phyloP scores from a whole-genome alignment of 2,888 invertebrate genomes.

The Ashinkailepas kermadecensis region DNA sequence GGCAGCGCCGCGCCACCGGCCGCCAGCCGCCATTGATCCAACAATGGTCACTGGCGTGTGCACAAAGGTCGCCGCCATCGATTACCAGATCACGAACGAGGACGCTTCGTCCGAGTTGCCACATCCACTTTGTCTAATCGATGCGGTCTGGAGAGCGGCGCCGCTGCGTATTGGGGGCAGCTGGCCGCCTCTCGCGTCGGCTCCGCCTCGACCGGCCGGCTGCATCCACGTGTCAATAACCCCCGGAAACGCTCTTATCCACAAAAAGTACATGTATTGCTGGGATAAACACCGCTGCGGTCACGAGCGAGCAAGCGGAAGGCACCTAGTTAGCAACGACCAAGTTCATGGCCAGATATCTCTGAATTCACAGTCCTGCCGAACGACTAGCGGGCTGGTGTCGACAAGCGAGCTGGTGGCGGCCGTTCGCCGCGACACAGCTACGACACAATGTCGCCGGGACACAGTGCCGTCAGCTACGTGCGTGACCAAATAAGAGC shows the following conservation, averaged over 20 bases:
- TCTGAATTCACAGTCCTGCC: no score
- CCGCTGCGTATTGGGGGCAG: no score
- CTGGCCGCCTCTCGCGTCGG: no score
- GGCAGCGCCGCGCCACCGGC: neutral
- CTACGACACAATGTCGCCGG: neutral
- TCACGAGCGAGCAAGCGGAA: neutral
- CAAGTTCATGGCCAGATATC: neutral
- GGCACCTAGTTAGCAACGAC: neutral
- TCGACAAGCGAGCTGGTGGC: no score
- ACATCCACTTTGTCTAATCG: neutral
- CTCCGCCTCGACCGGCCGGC: no score
- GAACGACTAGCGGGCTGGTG: no score
- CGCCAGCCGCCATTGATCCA: neutral
- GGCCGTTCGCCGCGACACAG: no score
- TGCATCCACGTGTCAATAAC: no score
- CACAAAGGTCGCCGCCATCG: neutral
- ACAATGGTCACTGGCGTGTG: neutral
- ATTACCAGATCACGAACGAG: neutral
- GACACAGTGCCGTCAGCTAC: neutral
- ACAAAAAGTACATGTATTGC: neutral
- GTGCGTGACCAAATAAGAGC: no score
- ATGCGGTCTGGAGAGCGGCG: neutral
- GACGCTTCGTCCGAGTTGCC: neutral
- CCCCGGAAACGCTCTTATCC: no score
- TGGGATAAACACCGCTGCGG: neutral